Evolutionary conservation across 2,888 invertebrate species (phyloP).

Genomic region (Eristalis intricaria): DNA sequence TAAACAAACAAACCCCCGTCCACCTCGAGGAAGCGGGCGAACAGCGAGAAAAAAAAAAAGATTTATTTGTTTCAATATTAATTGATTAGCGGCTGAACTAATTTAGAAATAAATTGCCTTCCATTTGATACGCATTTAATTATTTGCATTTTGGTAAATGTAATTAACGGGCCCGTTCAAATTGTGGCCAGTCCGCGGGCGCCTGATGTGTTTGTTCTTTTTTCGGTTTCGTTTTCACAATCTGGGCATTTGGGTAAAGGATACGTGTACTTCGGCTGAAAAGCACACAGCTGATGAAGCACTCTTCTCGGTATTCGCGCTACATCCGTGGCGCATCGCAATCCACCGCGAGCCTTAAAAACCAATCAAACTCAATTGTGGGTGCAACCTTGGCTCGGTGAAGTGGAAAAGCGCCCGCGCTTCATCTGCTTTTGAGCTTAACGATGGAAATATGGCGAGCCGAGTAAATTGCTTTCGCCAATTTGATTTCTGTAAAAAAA

Average conservation of each 20-base stretch:
- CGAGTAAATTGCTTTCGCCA: not conserved
- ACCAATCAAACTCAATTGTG: constrained; percentile 24
- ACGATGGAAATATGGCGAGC: not conserved
- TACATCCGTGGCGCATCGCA: not conserved
- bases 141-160: constrained; percentile 39
- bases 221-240: not conserved
- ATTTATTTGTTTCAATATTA: constrained; percentile 59
- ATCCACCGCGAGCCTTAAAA: constrained; percentile 3
- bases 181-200: constrained; percentile 1
- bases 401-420: constrained; percentile 2
- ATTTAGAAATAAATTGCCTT: constrained; percentile 50
- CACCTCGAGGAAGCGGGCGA: not conserved
- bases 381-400: constrained; percentile 13
- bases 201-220: not conserved
- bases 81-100: constrained; percentile 66
- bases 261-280: not conserved
- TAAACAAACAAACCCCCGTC: constrained; percentile 37
- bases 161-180: constrained; percentile 44
- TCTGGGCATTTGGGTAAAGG: not conserved
- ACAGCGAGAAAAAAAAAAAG: constrained; percentile 6
- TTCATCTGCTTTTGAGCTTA: not conserved
- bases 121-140: constrained; percentile 45
- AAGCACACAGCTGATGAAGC: not conserved
- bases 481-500: not conserved
- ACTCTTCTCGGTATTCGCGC: not conserved